phyloP scores from a whole-genome alignment of 2,888 invertebrate genomes.

The Sialis lutaria region DNA sequence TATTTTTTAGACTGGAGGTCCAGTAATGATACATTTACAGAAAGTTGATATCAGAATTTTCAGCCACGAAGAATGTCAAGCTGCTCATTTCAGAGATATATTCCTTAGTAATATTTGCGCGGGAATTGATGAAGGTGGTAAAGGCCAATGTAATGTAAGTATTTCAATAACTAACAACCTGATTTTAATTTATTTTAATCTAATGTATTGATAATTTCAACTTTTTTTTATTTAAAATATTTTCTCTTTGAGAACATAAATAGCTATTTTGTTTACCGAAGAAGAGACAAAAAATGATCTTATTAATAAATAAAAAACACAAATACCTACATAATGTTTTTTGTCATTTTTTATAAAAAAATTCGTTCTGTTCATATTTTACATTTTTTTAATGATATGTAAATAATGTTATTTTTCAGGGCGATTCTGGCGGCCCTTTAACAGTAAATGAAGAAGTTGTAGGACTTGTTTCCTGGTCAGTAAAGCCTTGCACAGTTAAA shows the following conservation, averaged over 20 bases:
- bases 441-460: slow-evolving; percentile 1
- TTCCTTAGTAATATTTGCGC: slow-evolving; percentile 23
- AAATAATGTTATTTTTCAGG: not conserved
- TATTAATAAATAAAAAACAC: too few relatives aligned
- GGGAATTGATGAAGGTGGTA: slow-evolving; percentile 23
- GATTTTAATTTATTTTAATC: too few relatives aligned
- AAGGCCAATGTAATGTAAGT: slow-evolving; percentile 23
- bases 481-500: slow-evolving; percentile 1
- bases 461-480: slow-evolving; percentile 4
- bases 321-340: too few relatives aligned
- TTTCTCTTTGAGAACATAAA: too few relatives aligned
- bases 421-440: slow-evolving; percentile 4
- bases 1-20: slow-evolving; percentile 19
- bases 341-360: too few relatives aligned
- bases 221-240: too few relatives aligned
- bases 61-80: slow-evolving; percentile 20
- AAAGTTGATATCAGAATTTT: slow-evolving; percentile 21
- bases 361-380: not conserved
- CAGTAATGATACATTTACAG: slow-evolving; percentile 19
- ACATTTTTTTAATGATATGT: not conserved
- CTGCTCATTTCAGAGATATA: slow-evolving; percentile 16
- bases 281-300: too few relatives aligned
- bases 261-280: too few relatives aligned
- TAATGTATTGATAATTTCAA: too few relatives aligned
- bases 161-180: too few relatives aligned